Evolutionary conservation across 2,113 vertebrate species (phyloP).

Genomic region (Pteropus alecto): DNA sequence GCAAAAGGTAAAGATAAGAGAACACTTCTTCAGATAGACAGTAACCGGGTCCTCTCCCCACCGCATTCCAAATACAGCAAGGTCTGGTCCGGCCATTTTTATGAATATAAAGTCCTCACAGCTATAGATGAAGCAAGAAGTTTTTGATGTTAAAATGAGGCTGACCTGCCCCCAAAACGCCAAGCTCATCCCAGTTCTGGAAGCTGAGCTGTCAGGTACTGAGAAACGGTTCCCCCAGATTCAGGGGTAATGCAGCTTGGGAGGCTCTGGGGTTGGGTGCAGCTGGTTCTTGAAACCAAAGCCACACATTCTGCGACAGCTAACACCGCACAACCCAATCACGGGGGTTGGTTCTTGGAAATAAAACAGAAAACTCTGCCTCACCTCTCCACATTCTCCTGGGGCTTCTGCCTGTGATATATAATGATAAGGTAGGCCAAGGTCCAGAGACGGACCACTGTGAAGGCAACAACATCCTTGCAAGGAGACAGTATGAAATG

Average conservation of each 20-base stretch:
- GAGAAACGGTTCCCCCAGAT: background rate
- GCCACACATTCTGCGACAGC: background rate
- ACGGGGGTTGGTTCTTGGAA: background rate
- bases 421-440: background rate
- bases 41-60: background rate
- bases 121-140: background rate
- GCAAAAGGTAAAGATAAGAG: background rate
- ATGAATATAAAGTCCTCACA: background rate
- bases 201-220: background rate
- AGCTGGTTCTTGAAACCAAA: background rate
- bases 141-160: background rate
- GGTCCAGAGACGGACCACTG: background rate
- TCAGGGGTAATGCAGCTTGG: background rate
- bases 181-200: background rate
- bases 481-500: accelerated
- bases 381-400: background rate
- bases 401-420: background rate
- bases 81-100: background rate
- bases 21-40: background rate
- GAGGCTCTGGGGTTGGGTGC: background rate
- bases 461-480: background rate
- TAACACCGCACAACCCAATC: background rate
- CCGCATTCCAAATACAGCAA: background rate
- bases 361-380: background rate
- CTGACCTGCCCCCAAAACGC: background rate